Base-by-base conservation (phyloP, 2,888 invertebrate species). In the Syrista parreyssii region DNA sequence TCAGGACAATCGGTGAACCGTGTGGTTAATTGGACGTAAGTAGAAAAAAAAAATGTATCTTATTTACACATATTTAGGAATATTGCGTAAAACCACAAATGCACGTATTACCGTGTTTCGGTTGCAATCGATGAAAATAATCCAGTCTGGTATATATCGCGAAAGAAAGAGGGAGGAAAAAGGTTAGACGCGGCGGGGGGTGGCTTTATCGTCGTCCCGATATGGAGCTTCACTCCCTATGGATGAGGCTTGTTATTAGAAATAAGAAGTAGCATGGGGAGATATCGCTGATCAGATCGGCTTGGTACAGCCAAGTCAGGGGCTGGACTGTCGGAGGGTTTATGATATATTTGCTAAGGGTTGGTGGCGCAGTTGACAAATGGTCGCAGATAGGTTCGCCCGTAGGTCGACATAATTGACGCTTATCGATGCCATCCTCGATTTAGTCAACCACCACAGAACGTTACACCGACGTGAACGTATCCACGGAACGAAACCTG, bases 341-440 rank as follows among this genome's bases (percentile, higher is more conserved):
- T 77, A 75, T 75, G 77, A 77, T 77, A 75, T 77, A 77, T 77
- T 75, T 71, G 40, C 77, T 74, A 32, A 71, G 77, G 68, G 77
- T 33, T 33, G 69, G 36, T 71, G 33, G 75, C 40, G 12, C 33
- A 36, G 77, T 69, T 77, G 77, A 77, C 77, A 77, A 77, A 77
- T 77, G 69, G 71, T 33, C 75, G 71, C 36, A 75, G 77, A 75
- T 75, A 69, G 77, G 74, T 71, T 30, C 35, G 30, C 69, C 68
- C 32, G 69, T 68, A 40, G 36, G 75, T 74, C 68, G 73, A 68
- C 75, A 75, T 77, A 77, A 77, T 77, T 77, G 75, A 77, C 75
- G 77, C 74, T 69, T 75, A 77, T 77, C 75, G 71, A 77, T 35
- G 40, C 77, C 40, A 36, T 34, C 31, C 71, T 71, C 31, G 30